Evolutionary conservation across 2,797 vertebrate genomes (phyloP).

Genomic region (Gymnodraco acuticeps): DNA sequence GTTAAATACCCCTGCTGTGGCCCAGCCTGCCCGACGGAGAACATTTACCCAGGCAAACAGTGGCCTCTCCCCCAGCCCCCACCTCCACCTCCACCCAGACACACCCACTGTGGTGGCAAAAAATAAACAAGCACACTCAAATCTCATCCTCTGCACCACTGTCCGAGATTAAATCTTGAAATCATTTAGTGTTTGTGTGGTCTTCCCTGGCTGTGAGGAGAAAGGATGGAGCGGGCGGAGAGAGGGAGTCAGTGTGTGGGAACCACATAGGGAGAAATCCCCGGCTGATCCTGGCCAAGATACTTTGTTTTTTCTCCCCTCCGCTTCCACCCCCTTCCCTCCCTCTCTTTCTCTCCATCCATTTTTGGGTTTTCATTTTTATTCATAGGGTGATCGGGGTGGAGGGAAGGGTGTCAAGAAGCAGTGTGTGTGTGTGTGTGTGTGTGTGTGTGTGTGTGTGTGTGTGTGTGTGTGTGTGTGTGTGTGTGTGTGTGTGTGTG

Average conservation of each 20-base stretch:
- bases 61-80: conserved; percentile 31
- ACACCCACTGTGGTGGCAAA: conserved; percentile 47
- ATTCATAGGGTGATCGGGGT: conserved; percentile 87
- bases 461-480: conserved; percentile 72
- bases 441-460: conserved; percentile 60
- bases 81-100: conserved; percentile 8
- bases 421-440: conserved; percentile 78
- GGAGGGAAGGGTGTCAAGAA: conserved; percentile 88
- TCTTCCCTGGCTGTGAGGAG: conserved; percentile 81
- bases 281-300: conserved; percentile 90
- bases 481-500: conserved; percentile 53
- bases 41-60: conserved; percentile 78
- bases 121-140: conserved; percentile 59
- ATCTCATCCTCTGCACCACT: conserved; percentile 60
- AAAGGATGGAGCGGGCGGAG: conserved; percentile 77
- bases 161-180: conserved; percentile 68
- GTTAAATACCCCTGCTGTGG: conserved; percentile 76
- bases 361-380: conserved; percentile 90
- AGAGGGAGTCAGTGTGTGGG: conserved; percentile 95
- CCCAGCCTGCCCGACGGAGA: conserved; percentile 60
- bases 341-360: conserved; percentile 86
- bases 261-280: conserved; percentile 92
- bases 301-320: conserved; percentile 83
- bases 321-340: conserved; percentile 70
- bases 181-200: conserved; percentile 95